A percentile compares a stretch with the other conserved stretches of the same genome.
These are phyloP conservation scores for Drosophila lowei DNA, from an alignment of 1,140 invertebrate species.

Conservation along the genomic window DNA sequence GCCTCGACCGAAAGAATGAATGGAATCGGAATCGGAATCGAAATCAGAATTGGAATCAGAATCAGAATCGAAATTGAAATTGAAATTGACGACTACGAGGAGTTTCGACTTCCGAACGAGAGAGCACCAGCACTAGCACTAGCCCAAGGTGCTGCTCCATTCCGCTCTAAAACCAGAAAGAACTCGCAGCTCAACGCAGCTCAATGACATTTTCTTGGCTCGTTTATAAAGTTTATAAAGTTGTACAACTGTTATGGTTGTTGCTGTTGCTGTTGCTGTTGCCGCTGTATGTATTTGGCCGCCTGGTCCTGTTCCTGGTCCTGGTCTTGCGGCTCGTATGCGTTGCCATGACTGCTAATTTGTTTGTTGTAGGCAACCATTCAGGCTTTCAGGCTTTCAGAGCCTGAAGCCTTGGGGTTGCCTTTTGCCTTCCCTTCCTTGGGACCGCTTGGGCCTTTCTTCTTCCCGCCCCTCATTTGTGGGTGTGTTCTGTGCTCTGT, in stretches of 20 bases:
- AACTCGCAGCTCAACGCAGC: constrained; percentile 27
- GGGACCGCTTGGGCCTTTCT: neutral
- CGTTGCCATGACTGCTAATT: constrained; percentile 78
- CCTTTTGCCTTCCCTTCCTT: neutral
- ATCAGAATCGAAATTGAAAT: constrained; percentile 30
- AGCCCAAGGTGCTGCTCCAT: constrained; percentile 9
- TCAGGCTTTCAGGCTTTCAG: constrained; percentile 40
- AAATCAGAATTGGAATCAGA: constrained; percentile 35
- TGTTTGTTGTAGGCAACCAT: constrained; percentile 78
- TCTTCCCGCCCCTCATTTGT: neutral
- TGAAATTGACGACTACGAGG: constrained; percentile 58
- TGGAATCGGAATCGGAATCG: constrained; percentile 51
- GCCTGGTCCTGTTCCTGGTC: no score
- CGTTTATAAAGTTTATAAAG: constrained; percentile 67
- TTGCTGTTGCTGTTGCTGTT: constrained; percentile 38
- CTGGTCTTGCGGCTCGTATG: constrained; percentile 44
- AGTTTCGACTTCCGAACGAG: constrained; percentile 50
- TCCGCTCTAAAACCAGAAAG: constrained; percentile 15
- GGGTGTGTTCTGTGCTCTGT: neutral
- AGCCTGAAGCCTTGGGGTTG: neutral
- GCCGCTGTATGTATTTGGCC: constrained; percentile 2
- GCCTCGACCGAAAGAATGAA: constrained; percentile 56
- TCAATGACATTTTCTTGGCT: constrained; percentile 55
- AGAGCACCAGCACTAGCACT: no score
- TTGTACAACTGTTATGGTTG: constrained; percentile 53